Conservation (phyloP, 2,113 vertebrate species). For the Octodon degus region DNA sequence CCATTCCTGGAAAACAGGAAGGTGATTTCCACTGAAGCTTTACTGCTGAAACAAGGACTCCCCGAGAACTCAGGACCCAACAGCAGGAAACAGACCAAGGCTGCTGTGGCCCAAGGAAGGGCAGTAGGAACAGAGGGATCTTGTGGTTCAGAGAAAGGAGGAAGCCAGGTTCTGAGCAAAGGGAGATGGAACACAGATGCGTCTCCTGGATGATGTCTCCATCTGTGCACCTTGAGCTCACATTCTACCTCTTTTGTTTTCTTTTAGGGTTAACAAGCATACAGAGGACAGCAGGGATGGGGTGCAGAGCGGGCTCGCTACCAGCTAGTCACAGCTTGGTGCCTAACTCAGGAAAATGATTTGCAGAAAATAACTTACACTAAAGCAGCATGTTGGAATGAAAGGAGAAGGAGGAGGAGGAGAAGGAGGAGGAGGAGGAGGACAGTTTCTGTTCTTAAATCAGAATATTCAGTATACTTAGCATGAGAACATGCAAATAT, state of each 20-base stretch:
- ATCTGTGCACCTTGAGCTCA: background rate
- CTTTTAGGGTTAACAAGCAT: background rate
- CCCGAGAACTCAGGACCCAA: background rate
- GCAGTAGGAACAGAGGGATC: background rate
- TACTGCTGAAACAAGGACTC: background rate
- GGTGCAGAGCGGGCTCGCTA: background rate
- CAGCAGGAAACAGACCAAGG: background rate
- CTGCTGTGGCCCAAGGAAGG: background rate
- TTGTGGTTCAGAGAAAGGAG: background rate
- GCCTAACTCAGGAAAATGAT: background rate
- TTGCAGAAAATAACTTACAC: slow-evolving; percentile 34
- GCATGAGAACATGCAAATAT: background rate
- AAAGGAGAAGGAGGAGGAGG: background rate
- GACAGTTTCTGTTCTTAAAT: background rate
- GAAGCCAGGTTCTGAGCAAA: background rate
- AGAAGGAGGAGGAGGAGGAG: background rate
- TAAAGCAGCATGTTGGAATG: background rate
- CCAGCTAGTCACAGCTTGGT: background rate
- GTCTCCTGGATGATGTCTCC: rapidly evolving
- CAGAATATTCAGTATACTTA: background rate
- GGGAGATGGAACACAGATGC: background rate
- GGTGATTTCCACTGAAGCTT: background rate
- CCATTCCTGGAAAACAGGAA: background rate
- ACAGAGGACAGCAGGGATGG: background rate
- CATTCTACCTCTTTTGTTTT: background rate